Percentiles rank a stretch among this genome's conserved stretches.
phyloP scores from a whole-genome alignment of 2,888 invertebrate genomes.

The Campoplex capitator region DNA sequence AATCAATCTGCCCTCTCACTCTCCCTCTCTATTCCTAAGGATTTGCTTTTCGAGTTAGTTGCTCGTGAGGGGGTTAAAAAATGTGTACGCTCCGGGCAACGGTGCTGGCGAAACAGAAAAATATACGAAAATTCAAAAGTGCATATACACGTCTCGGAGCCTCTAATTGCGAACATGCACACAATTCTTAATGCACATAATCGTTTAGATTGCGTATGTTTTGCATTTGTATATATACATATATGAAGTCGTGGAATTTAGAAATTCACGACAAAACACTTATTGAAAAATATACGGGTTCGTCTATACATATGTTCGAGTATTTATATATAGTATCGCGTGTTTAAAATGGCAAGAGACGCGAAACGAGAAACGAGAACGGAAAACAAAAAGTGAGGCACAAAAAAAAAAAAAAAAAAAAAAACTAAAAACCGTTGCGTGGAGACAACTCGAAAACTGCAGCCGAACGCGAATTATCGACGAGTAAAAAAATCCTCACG shows the following conservation, averaged over 20 bases:
- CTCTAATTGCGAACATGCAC: slow-evolving; percentile 33
- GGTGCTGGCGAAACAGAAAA: not conserved
- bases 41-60: not conserved
- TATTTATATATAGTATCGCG: not conserved
- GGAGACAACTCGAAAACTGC: slow-evolving; percentile 47
- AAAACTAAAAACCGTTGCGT: slow-evolving; percentile 34
- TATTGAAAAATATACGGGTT: slow-evolving; percentile 34
- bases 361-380: not conserved
- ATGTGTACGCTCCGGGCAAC: not conserved
- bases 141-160: slow-evolving; percentile 15
- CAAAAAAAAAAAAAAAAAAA: not conserved
- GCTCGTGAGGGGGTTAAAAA: slow-evolving; percentile 12
- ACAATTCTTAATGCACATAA: slow-evolving; percentile 25
- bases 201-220: slow-evolving; percentile 1
- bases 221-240: not conserved
- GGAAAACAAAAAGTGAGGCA: not conserved
- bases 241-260: slow-evolving; percentile 1
- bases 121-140: slow-evolving; percentile 1
- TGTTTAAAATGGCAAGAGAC: not conserved
- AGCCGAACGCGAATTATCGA: slow-evolving; percentile 44
- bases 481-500: slow-evolving; percentile 11
- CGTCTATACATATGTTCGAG: not conserved
- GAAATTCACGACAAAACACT: slow-evolving; percentile 61
- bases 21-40: not conserved
- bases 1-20: slow-evolving; percentile 67